Evolutionary conservation across 2,113 vertebrate genomes (phyloP), one percentile per base, ranked within the genome.

Genomic region (Micromys minutus): DNA sequence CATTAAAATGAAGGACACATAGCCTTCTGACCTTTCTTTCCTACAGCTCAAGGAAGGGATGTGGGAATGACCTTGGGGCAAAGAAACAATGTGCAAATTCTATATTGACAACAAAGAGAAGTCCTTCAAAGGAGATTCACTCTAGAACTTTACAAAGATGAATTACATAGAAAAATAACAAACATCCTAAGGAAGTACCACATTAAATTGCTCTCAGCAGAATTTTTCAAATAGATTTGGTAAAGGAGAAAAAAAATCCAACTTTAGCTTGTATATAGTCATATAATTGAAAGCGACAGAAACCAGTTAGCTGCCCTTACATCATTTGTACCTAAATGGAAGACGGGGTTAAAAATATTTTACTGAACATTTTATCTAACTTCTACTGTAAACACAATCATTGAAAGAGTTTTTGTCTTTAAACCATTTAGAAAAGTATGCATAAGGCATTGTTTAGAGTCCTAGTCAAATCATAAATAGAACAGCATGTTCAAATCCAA

Each of bases 1-100:
- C 92, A 95, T 97, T 97, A 97, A 98, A 93, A 94, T 95, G 87
- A 94, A 13, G 77, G 88, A 69, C 67, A 52, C 91, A 50, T 0
- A 45, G 47, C 75, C 79, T 79, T 95, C 94, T 97, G 89, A 94
- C 80, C 21, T 13, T 81, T 85, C 52, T 11, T 77, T 85, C 45
- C 71, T 36, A 29, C 19, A 71, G 24, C 12, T 71, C 77, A 85
- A 29, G 6, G 22, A 7, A n/a, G 10, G 36, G 47, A 17, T 5
- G 3, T 24, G 24, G 34, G 47, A 29, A 87, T 6, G 31, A 22
- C n/a, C 24, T 10, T 1, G 2, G 24, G 16, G 61, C 47, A 5
- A 39, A 6, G 0, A 45, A 90, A 84, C 79, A 47, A 96, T 24
- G 67, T 92, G 97, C 47, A 39, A 96, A 94, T 91, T 94, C 94